Conservation (phyloP, 23 tunicate species). For the Halocynthia aurantium region DNA sequence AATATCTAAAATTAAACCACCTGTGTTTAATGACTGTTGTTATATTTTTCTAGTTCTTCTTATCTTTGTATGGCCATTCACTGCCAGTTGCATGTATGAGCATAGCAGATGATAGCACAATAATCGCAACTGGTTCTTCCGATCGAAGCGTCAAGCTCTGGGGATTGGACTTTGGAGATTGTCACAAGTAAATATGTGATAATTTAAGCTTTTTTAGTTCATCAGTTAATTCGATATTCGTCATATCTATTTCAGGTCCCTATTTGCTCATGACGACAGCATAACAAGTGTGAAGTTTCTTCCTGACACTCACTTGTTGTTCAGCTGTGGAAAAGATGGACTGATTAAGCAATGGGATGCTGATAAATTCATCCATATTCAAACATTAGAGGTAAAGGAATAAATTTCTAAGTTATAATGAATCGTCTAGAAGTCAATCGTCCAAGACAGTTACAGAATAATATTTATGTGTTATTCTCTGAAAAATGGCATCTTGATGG, state of each 20-base stretch:
- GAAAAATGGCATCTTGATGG: too few relatives aligned
- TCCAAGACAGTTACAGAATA: too few relatives aligned
- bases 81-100: slow-evolving; percentile 68
- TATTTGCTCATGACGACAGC: slow-evolving; percentile 79
- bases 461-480: too few relatives aligned
- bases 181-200: slow-evolving; percentile 52
- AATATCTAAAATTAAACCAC: too few relatives aligned
- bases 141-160: slow-evolving; percentile 85
- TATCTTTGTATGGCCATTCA: slow-evolving; percentile 86
- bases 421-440: too few relatives aligned
- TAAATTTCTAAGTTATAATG: too few relatives aligned
- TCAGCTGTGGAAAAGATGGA: slow-evolving; percentile 86
- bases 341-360: slow-evolving; percentile 97
- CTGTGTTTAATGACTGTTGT: neutral
- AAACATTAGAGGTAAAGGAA: slow-evolving; percentile 38
- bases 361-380: slow-evolving; percentile 83
- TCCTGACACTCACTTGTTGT: slow-evolving; percentile 88
- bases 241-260: slow-evolving; percentile 24
- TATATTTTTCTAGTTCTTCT: slow-evolving; percentile 44
- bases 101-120: slow-evolving; percentile 49
- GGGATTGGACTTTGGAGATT: slow-evolving; percentile 96
- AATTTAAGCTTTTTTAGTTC: neutral
- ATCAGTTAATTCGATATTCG: neutral
- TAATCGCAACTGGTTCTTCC: slow-evolving; percentile 80
- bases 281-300: slow-evolving; percentile 63